A percentile compares a stretch with the other conserved stretches of the same genome.
Conservation (phyloP, 2,113 vertebrate genomes). For the Sakesphorus luctuosus region DNA sequence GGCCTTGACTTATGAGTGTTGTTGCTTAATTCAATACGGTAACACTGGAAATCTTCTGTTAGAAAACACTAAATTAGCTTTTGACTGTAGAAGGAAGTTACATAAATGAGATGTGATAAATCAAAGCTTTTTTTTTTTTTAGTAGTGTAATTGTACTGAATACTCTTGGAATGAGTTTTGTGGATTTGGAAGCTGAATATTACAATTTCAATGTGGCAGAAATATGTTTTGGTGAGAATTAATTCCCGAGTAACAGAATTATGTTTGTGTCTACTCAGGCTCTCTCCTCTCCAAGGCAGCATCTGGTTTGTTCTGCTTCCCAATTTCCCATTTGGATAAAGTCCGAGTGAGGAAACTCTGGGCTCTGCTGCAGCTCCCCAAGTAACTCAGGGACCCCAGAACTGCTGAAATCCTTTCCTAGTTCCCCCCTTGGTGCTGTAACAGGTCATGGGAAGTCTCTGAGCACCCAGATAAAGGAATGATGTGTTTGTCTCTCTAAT, state of each 20-base stretch:
- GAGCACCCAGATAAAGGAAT: background rate
- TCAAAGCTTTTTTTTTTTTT: slow-evolving; percentile 6
- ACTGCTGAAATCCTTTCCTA: background rate
- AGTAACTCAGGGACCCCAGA: background rate
- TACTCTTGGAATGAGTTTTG: slow-evolving; percentile 37
- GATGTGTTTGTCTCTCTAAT: background rate
- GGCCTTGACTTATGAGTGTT: background rate
- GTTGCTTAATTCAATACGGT: slow-evolving; percentile 19
- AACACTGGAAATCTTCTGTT: slow-evolving; percentile 22
- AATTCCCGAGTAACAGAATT: slow-evolving; percentile 57
- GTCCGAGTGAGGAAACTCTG: background rate
- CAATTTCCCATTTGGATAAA: background rate
- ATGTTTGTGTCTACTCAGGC: slow-evolving; percentile 24
- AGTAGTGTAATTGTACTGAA: slow-evolving; percentile 43
- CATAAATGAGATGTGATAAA: slow-evolving; percentile 52
- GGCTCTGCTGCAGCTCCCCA: background rate
- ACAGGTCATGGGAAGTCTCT: background rate
- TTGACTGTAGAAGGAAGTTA: background rate
- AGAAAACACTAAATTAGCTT: slow-evolving; percentile 43
- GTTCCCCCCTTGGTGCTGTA: background rate
- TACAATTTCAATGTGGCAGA: slow-evolving; percentile 56
- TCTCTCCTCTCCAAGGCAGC: background rate
- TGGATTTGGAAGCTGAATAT: slow-evolving; percentile 49
- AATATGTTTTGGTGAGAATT: slow-evolving; percentile 66
- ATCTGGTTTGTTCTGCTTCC: slow-evolving; percentile 22